Percentiles rank a stretch among this genome's conserved stretches.
phyloP scores from a whole-genome alignment of 2,797 vertebrate genomes.

The Lacerta viridis region DNA sequence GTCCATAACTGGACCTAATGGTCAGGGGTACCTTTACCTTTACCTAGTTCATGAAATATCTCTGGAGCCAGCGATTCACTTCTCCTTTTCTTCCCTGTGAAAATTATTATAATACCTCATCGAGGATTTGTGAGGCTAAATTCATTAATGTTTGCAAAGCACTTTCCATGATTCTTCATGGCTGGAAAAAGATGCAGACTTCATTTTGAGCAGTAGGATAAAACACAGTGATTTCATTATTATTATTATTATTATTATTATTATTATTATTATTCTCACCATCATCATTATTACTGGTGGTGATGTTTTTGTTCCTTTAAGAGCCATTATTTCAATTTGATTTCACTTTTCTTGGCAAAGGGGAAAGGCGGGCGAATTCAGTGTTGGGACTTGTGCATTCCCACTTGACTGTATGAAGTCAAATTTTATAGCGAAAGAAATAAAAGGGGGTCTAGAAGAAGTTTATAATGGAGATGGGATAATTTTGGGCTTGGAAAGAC shows the following conservation, averaged over 20 bases:
- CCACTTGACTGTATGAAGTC: not conserved
- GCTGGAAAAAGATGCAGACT: not conserved
- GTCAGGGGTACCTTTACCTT: too few species aligned
- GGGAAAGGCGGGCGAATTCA: not conserved
- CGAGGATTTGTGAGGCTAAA: slow-evolving; percentile 3
- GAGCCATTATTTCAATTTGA: slow-evolving; percentile 28
- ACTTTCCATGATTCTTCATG: not conserved
- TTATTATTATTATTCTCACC: not conserved
- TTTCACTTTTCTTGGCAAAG: not conserved
- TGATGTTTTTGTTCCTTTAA: slow-evolving; percentile 15
- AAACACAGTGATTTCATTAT: not conserved
- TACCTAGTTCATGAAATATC: slow-evolving; percentile 2
- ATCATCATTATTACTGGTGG: too few species aligned
- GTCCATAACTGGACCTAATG: too few species aligned
- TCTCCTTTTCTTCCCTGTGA: not conserved
- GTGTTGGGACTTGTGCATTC: slow-evolving; percentile 3
- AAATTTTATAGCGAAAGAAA: not conserved
- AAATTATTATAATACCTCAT: not conserved
- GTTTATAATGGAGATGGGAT: slow-evolving; percentile 8
- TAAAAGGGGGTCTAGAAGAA: not conserved
- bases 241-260: not conserved
- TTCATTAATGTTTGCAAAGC: slow-evolving; percentile 4
- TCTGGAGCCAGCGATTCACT: not conserved
- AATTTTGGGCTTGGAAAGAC: slow-evolving; percentile 9
- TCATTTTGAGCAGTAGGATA: slow-evolving; percentile 26